Base-by-base conservation (phyloP, 2,888 invertebrate genomes). In the Hemicrepidius hirtus region DNA sequence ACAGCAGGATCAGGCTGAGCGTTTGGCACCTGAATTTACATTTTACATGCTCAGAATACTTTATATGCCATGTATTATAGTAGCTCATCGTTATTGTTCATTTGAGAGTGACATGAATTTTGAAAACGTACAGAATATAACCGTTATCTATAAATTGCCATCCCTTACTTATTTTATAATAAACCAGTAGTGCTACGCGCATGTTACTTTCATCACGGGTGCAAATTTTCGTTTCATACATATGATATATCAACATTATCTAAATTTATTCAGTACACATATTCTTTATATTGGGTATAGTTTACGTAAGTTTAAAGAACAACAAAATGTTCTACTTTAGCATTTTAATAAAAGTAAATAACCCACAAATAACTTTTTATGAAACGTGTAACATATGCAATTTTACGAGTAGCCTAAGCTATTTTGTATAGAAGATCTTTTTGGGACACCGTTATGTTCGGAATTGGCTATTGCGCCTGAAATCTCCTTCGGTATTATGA, bases 21-120 rank as follows among this genome's bases (percentile, higher is more conserved):
- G 21, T 41, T 37, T 41, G 57, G 35, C 60, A 68, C 68, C 59
- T 68, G 68, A 46, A 50, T 18, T 13, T 35, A 16, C 64, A 46
- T 35, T 68, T 16, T 35, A 60, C 68, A 68, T 68, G 68, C 57
- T 60, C 18, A n/a, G 68, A 68, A 68, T 68, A 68, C 46, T 60
- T 68, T 59, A 68, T 41, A 55, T 16, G 4, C 13, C n/a, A 12
- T 12, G 9, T 37, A 18, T 37, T 57, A 6, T 9, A n/a, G 6
- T 57, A 57, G 37, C 35, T 13, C 13, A 13, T 32, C 32, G 9
- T 9, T 9, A 9, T 9, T 32, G 9, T 32, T 9, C 9, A 9
- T 9, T 9, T 32, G 9, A 9, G 9, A 32, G 32, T 32, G 32
- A 32, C 9, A 32, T 32, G 32, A 32, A 32, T 32, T 9, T 32